Evolutionary conservation across 2,888 invertebrate genomes (phyloP).

Genomic region (Drosophila tripunctata): DNA sequence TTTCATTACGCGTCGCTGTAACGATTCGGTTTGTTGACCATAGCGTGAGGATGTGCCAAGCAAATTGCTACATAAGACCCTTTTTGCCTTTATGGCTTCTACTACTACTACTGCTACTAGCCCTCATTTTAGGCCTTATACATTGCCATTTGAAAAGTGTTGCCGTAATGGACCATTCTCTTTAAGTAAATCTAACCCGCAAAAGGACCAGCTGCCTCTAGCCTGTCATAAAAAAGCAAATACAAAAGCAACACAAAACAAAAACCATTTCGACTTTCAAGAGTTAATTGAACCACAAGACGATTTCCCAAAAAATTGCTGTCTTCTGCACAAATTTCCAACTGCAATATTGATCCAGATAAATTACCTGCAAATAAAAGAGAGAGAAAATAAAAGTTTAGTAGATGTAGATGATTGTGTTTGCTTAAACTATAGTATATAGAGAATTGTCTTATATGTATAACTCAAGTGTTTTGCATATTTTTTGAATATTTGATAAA

Average conservation of each 20-base stretch:
- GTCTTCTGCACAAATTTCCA: slow-evolving; percentile 31
- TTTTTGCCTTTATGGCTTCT: slow-evolving; percentile 55
- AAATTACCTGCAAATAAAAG: slow-evolving; percentile 57
- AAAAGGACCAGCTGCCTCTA: slow-evolving; percentile 32
- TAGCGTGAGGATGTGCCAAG: slow-evolving; percentile 40
- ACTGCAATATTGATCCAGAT: neutral
- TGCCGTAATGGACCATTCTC: slow-evolving; percentile 53
- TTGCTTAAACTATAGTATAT: no score
- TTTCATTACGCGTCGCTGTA: slow-evolving; percentile 76
- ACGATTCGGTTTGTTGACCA: slow-evolving; percentile 79
- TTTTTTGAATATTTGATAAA: neutral
- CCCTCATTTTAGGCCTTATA: slow-evolving; percentile 19
- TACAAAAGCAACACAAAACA: neutral
- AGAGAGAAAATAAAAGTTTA: neutral
- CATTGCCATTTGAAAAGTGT: slow-evolving; percentile 45
- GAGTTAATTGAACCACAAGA: slow-evolving; percentile 57
- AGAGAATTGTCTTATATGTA: no score
- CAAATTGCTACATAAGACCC: slow-evolving; percentile 59
- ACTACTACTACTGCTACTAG: no score
- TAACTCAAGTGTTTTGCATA: no score
- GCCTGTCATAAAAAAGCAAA: slow-evolving; percentile 31
- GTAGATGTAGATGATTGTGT: no score
- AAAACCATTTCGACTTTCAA: slow-evolving; percentile 22
- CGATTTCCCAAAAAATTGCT: slow-evolving; percentile 29
- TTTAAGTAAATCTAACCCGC: slow-evolving; percentile 61